Evolutionary conservation across 2,797 vertebrate genomes (phyloP).

Genomic region (Bufotes viridis): DNA sequence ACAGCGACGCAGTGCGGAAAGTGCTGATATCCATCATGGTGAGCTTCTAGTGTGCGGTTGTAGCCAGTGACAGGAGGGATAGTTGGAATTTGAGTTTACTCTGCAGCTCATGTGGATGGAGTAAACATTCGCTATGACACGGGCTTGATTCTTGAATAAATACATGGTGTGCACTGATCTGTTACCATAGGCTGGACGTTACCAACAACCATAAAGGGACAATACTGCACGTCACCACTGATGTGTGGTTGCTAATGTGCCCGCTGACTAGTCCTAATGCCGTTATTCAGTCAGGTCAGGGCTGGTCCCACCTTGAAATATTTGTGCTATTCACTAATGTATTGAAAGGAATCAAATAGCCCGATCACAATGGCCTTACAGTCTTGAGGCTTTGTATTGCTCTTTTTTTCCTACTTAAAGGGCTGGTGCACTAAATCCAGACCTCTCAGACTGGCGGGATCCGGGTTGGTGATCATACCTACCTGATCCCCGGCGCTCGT

Average conservation of each 20-base stretch:
- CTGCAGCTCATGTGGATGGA: slow-evolving; percentile 28
- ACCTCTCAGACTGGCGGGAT: too few species aligned
- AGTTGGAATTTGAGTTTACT: neutral
- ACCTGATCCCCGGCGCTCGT: too few species aligned
- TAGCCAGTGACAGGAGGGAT: neutral
- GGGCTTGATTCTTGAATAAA: neutral
- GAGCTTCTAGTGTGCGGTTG: neutral
- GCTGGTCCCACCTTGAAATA: neutral
- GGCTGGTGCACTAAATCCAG: too few species aligned
- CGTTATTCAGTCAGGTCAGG: neutral
- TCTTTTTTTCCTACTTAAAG: neutral
- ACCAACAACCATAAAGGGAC: neutral
- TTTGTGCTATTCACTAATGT: too few species aligned
- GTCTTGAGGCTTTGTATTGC: neutral
- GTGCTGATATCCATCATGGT: neutral
- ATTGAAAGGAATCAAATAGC: neutral
- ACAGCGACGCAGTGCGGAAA: too few species aligned
- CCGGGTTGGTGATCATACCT: too few species aligned
- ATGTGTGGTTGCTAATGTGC: neutral
- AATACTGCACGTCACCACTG: neutral
- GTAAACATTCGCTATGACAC: neutral
- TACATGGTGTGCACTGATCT: neutral
- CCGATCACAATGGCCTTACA: neutral
- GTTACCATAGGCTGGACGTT: neutral
- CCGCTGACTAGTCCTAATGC: neutral